Evolutionary conservation across 2,797 vertebrate genomes (phyloP), one percentile per base, ranked within the genome.

Genomic region (Pampus argenteus): DNA sequence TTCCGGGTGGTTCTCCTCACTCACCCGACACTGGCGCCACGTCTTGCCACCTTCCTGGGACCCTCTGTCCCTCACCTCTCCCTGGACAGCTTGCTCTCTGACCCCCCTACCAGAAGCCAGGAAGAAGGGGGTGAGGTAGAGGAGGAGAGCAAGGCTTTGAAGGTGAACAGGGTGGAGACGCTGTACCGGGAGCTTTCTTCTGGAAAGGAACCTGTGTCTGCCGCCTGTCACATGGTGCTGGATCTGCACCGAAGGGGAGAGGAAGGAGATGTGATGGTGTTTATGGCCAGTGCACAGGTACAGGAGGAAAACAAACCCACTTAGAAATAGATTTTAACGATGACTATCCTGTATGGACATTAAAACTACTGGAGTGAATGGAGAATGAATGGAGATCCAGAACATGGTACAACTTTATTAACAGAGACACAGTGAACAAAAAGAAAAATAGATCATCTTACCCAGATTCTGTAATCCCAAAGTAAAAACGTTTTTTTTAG

Each of bases 201-300:
- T 0, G 94, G 95, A n/a, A 89, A 68, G 1, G 91, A 95, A 1
- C 90, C 62, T 0, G 78, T 93, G 0, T 38, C 88, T 0, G 90
- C 95, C 0, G 95, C 96, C 28, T 97, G 96, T 83, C 96, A 96
- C 80, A 95, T 96, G 6, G 96, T 96, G 36, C 89, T 98, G 77
- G 96, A 97, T 69, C 85, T 98, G 50, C 97, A 97, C 87, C 91
- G 75, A 34, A 89, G 93, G 50, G 94, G 93, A 58, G 94, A 95
- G 57, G 92, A 94, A 0, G 98, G 97, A 59, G 95, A 97, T 1
- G 25, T 98, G 29, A 89, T 99, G 42, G 85, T 97, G 66, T 99
- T 98, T 87, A 75, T 99, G 89, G 92, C 97, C 71, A 96, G 97
- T 1, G 91, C 95, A 40, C 96, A 98, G 96, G 98, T 99, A 88